Evolutionary conservation across 2,797 vertebrate genomes (phyloP).

Genomic region (Taenioides sp.): DNA sequence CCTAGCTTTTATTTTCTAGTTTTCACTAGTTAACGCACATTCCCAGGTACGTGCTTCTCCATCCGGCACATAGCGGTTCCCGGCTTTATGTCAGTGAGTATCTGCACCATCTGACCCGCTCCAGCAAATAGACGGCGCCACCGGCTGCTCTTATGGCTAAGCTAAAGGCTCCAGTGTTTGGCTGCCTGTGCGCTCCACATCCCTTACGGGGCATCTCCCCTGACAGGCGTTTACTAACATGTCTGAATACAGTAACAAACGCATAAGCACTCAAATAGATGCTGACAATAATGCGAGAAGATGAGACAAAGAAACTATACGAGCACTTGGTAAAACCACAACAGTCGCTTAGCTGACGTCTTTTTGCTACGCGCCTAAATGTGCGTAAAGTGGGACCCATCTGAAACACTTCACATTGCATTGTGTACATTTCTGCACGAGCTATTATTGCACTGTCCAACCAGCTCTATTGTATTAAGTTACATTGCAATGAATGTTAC

Average conservation of each 20-base stretch:
- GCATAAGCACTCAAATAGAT: too few relatives aligned
- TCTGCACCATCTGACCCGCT: constrained; percentile 42
- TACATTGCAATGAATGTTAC: too few relatives aligned
- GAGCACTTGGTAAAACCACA: background rate
- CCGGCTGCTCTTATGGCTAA: constrained; percentile 48
- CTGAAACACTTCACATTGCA: constrained; percentile 21
- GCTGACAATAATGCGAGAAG: fast-evolving
- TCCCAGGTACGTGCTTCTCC: constrained; percentile 2
- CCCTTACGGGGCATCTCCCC: constrained; percentile 66
- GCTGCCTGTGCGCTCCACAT: constrained; percentile 48
- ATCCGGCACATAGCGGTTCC: constrained; percentile 15
- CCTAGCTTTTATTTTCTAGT: background rate
- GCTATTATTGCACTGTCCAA: background rate
- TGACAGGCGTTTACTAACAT: constrained; percentile 24
- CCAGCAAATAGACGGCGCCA: constrained; percentile 60
- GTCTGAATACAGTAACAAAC: background rate
- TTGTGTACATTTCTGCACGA: background rate
- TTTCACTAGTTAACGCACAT: background rate
- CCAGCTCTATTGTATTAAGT: background rate
- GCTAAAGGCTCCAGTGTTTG: constrained; percentile 50
- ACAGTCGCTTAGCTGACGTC: constrained; percentile 18
- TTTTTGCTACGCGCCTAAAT: constrained; percentile 70
- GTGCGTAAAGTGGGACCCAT: constrained; percentile 25
- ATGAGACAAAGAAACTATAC: background rate
- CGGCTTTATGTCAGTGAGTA: constrained; percentile 48